phyloP scores from a whole-genome alignment of 1,140 invertebrate genomes.

The Ephestia elutella region DNA sequence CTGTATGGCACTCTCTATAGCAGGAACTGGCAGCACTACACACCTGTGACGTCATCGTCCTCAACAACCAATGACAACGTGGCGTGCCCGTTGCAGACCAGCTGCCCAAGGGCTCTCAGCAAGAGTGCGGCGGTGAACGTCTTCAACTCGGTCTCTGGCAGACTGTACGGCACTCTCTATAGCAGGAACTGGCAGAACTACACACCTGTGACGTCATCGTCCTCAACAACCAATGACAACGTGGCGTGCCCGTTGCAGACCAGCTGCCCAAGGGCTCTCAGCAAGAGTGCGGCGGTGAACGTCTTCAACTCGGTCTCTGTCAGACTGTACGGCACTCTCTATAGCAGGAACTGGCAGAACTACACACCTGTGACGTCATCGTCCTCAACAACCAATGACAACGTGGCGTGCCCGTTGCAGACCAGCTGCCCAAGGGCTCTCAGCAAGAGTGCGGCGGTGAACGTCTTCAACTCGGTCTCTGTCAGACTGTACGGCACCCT shows the following conservation, averaged over 20 bases:
- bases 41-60: too few species aligned
- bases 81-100: too few species aligned
- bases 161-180: too few species aligned
- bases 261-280: slow-evolving; percentile 84
- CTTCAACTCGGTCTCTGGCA: too few species aligned
- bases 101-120: too few species aligned
- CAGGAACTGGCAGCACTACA: too few species aligned
- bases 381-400: slow-evolving; percentile 52
- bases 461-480: slow-evolving; percentile 54
- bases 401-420: slow-evolving; percentile 86
- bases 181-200: too few species aligned
- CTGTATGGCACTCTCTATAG: too few species aligned
- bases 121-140: too few species aligned
- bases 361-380: slow-evolving; percentile 12
- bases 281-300: slow-evolving; percentile 78
- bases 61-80: too few species aligned
- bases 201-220: slow-evolving; percentile 9
- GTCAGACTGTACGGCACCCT: slow-evolving; percentile 28
- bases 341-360: slow-evolving; percentile 54
- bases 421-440: slow-evolving; percentile 85
- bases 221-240: slow-evolving; percentile 59
- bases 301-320: slow-evolving; percentile 51
- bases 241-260: slow-evolving; percentile 87
- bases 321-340: slow-evolving; percentile 24
- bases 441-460: slow-evolving; percentile 79